These are phyloP conservation scores for Strongylocentrotus purpuratus DNA, from an alignment of 35 echinoderm and acorn worm genomes.

Conservation along the genomic window DNA sequence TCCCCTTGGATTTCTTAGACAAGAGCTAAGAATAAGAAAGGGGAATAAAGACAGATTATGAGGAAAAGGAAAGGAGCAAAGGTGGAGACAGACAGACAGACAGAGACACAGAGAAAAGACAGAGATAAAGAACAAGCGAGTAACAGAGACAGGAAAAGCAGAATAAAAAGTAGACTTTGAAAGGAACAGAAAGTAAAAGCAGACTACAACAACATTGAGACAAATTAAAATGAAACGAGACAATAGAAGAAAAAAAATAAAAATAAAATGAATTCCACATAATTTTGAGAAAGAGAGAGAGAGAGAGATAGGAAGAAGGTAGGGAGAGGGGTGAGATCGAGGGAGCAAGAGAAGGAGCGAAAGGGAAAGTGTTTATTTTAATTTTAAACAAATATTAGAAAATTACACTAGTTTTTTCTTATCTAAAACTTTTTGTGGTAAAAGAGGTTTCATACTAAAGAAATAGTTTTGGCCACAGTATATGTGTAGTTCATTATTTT, in stretches of 20 bases:
- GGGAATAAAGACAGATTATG: neutral
- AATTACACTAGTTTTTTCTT: too few species aligned
- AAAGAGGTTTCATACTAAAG: too few species aligned
- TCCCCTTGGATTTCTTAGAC: neutral
- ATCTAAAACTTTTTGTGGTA: too few species aligned
- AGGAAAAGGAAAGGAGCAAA: slow-evolving; percentile 9
- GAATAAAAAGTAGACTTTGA: neutral
- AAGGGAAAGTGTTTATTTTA: too few species aligned
- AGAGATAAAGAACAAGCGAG: neutral
- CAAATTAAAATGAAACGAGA: neutral
- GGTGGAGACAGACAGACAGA: neutral
- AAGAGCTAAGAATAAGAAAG: slow-evolving; percentile 8
- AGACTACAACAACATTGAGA: neutral
- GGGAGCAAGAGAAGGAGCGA: too few species aligned
- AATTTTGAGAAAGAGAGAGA: neutral
- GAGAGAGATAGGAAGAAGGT: neutral
- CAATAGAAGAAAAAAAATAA: neutral
- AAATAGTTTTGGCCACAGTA: too few species aligned
- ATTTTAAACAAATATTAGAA: too few species aligned
- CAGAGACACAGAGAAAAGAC: neutral
- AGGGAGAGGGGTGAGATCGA: neutral
- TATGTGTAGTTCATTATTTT: too few species aligned
- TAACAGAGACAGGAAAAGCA: neutral
- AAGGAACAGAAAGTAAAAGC: neutral
- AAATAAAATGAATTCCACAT: neutral